Base-by-base conservation (phyloP, 2,113 vertebrate genomes). In the Montifringilla adamsi region DNA sequence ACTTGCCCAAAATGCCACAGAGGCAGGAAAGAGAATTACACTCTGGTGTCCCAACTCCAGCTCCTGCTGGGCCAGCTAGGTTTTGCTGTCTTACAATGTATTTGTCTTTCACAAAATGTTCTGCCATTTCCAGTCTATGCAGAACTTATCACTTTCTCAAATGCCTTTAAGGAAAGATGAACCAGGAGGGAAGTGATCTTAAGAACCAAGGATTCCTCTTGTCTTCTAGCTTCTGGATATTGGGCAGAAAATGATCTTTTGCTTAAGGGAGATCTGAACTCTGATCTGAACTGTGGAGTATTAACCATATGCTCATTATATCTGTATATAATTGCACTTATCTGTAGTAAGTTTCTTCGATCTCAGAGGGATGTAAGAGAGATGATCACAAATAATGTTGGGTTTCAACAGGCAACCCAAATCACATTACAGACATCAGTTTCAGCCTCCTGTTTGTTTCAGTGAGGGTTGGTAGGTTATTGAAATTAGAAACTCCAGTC, bases 41-140 rank as follows among this genome's bases (percentile, higher is more conserved):
- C 10, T 11, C 27, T 12, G 13, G 4, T 81, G 24, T 81, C 35
- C 41, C 0, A 0, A 14, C 22, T 47, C 33, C 60, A 78, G 28
- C 46, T 72, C 41, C 49, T 79, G 50, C 63, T 46, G 46, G 46
- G 46, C 46, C 46, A 46, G 46, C 46, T 50, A 31, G 18, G 4
- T 47, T 87, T 90, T 73, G 30, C 30, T 72, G 31, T 28, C 22
- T 87, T 81, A 33, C 6, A 22, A 12, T 31, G 12, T 27, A 80
- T 74, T 76, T 93, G 26, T 60, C 0, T 70, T 66, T 77, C 66
- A 70, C 41, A 82, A 91, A 90, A 62, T 1, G 1, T 64, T 85
- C 55, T 75, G 52, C 24, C 56, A 10, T 76, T 84, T 83, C 53
- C 43, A 76, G 0, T 53, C 27, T 19, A 11, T 30, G 10, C 41